These are phyloP conservation scores for Suricata suricatta DNA, from an alignment of 2,113 vertebrate species.

Conservation along the genomic window DNA sequence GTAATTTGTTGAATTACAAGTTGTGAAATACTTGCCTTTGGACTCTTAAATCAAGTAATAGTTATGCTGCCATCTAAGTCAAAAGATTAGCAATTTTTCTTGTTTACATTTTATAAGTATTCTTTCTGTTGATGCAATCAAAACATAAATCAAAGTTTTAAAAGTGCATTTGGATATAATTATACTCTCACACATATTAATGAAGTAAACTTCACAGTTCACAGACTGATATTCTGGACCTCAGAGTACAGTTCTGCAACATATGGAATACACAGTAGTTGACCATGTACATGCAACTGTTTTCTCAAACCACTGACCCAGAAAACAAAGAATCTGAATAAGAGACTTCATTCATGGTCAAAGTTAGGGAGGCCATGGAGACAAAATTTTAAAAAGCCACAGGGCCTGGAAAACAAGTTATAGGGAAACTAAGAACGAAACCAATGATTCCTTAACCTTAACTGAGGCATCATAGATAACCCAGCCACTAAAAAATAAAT, in stretches of 20 bases:
- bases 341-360: slow-evolving; percentile 50
- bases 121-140: not conserved
- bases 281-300: not conserved
- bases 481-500: not conserved
- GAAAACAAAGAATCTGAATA: slow-evolving; percentile 46
- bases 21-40: not conserved
- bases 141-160: slow-evolving; percentile 19
- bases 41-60: slow-evolving; percentile 17
- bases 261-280: not conserved
- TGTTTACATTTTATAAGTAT: not conserved
- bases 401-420: slow-evolving; percentile 48
- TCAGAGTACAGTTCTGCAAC: not conserved
- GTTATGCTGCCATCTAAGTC: not conserved
- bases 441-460: not conserved
- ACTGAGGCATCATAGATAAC: not conserved
- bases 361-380: not conserved
- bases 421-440: slow-evolving; percentile 39
- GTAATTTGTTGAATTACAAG: not conserved
- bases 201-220: not conserved
- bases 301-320: slow-evolving; percentile 33
- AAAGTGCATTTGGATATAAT: not conserved
- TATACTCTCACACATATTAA: not conserved
- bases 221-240: not conserved
- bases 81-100: slow-evolving; percentile 6
- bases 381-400: slow-evolving; percentile 68